These are phyloP conservation scores for Cladopsammia gracilis DNA, from an alignment of 64 coral and sea anemone genomes.

Conservation along the genomic window DNA sequence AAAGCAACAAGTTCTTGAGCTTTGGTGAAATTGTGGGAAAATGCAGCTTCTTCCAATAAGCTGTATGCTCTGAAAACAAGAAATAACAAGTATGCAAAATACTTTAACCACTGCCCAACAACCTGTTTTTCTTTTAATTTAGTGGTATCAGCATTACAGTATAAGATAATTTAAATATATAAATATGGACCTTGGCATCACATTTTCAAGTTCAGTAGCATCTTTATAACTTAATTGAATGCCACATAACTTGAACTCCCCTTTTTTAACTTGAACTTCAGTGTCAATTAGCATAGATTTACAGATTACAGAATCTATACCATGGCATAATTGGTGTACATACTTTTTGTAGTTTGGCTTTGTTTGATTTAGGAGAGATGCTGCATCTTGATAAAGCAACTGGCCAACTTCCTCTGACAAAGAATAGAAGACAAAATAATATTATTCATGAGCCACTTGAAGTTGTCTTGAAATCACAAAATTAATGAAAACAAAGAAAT, in stretches of 20 bases:
- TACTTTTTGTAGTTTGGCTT: conserved; percentile 93
- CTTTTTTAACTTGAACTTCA: too few species aligned
- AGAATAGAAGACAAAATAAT: not conserved
- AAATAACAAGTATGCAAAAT: not conserved
- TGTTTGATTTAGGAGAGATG: conserved; percentile 80
- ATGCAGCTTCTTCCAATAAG: conserved; percentile 90
- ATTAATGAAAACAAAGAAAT: too few species aligned
- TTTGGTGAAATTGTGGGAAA: conserved; percentile 84
- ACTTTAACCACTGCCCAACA: not conserved
- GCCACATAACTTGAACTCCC: too few species aligned
- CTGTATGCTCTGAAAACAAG: conserved; percentile 76
- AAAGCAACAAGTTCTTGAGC: conserved; percentile 90
- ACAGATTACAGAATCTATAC: too few species aligned
- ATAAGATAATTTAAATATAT: too few species aligned
- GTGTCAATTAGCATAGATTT: too few species aligned
- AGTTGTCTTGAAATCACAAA: not conserved
- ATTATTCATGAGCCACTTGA: not conserved
- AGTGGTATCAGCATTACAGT: too few species aligned
- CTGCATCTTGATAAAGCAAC: conserved; percentile 86
- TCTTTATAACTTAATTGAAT: too few species aligned
- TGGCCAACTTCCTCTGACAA: conserved; percentile 86
- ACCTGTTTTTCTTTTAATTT: too few species aligned
- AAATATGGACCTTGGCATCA: too few species aligned
- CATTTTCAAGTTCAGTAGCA: too few species aligned
- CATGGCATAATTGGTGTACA: conserved; percentile 13